Percentiles rank a stretch among this genome's conserved stretches.
phyloP scores from a whole-genome alignment of 2,888 invertebrate species.

The Lordiphosa fenestrarum region DNA sequence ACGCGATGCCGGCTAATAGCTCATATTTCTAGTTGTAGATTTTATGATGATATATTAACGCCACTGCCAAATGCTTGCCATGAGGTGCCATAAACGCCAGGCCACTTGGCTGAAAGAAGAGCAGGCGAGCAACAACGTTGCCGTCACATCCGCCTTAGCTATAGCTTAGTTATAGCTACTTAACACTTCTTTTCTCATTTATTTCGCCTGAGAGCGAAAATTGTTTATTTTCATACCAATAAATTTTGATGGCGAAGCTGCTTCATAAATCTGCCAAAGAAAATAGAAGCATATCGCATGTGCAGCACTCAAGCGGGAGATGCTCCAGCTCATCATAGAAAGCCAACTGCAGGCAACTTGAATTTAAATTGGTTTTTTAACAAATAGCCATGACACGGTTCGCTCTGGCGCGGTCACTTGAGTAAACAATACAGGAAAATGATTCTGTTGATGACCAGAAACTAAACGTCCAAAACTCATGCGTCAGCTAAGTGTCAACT shows the following conservation, averaged over 20 bases:
- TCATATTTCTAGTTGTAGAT: slow-evolving; percentile 38
- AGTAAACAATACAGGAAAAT: background rate
- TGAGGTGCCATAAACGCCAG: slow-evolving; percentile 55
- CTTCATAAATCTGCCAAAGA: slow-evolving; percentile 49
- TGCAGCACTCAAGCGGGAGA: slow-evolving; percentile 5
- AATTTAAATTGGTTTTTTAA: slow-evolving; percentile 31
- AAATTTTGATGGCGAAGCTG: slow-evolving; percentile 55
- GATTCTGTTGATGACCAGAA: no score
- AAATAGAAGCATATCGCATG: slow-evolving; percentile 19
- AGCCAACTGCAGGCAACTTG: slow-evolving; percentile 11
- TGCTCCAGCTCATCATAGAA: background rate
- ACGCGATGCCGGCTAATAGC: slow-evolving; percentile 26
- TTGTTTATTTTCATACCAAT: slow-evolving; percentile 63
- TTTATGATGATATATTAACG: slow-evolving; percentile 63
- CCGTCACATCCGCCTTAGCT: slow-evolving; percentile 20
- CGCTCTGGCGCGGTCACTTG: background rate
- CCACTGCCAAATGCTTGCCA: slow-evolving; percentile 31
- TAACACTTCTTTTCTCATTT: slow-evolving; percentile 54
- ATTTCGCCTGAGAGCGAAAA: slow-evolving; percentile 38
- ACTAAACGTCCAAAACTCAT: slow-evolving; percentile 38
- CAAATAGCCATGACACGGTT: slow-evolving; percentile 11
- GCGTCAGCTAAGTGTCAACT: slow-evolving; percentile 67
- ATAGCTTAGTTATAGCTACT: slow-evolving; percentile 41
- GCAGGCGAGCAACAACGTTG: background rate
- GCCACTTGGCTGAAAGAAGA: slow-evolving; percentile 46